Conservation (phyloP, 2,113 vertebrate species). For the Aviceda subcristata region DNA sequence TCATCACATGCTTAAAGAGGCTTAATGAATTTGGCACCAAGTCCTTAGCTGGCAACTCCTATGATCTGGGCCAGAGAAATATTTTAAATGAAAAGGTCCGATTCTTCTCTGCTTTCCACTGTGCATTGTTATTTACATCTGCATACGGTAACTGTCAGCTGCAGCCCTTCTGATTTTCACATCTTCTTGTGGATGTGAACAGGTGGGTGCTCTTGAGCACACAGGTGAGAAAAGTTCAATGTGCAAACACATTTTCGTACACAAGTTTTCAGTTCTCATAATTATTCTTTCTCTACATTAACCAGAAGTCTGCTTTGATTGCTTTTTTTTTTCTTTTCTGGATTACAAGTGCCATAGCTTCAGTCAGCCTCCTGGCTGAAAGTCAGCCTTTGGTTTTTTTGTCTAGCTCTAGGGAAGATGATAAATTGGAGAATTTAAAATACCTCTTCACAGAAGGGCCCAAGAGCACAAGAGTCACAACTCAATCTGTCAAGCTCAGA, state of each 20-base stretch:
- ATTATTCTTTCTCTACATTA: background rate
- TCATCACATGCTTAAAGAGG: conserved; percentile 25
- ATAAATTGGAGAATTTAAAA: conserved; percentile 14
- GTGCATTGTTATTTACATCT: background rate
- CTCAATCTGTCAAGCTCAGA: background rate
- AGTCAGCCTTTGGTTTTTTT: background rate
- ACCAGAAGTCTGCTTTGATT: background rate
- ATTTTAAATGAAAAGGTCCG: background rate
- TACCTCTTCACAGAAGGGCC: background rate
- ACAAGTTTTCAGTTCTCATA: background rate
- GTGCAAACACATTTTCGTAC: background rate
- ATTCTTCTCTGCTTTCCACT: background rate
- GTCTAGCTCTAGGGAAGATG: background rate
- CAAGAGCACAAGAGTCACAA: background rate
- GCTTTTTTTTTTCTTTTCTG: background rate
- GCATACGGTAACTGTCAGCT: background rate
- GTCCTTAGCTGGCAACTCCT: background rate
- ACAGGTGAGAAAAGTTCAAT: background rate
- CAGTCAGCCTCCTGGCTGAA: background rate
- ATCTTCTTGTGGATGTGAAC: background rate
- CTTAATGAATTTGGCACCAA: conserved; percentile 19
- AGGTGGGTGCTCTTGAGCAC: background rate
- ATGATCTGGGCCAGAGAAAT: background rate
- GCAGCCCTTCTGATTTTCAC: background rate
- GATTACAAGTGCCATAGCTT: background rate